Conservation (phyloP, 1,140 invertebrate species). For the Brachionus plicatilis region DNA sequence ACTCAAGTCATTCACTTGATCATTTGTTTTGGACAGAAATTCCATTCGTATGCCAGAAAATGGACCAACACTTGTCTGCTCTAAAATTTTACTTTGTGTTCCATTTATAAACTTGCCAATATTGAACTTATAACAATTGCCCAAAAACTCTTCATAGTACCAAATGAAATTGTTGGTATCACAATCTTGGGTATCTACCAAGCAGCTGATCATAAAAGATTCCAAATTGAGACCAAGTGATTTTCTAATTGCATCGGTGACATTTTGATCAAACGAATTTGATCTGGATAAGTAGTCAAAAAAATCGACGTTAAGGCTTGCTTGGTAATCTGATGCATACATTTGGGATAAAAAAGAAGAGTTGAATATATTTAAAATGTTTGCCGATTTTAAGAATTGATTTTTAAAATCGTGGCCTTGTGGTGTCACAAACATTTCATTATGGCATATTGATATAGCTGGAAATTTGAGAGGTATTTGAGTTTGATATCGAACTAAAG, state of each 20-base stretch:
- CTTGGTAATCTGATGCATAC: not conserved
- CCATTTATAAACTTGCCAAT: not conserved
- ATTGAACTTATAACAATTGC: slow-evolving; percentile 22
- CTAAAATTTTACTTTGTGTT: not conserved
- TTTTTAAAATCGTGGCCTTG: not conserved
- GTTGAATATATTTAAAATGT: not conserved
- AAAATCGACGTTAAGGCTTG: not conserved
- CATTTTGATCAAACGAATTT: not conserved
- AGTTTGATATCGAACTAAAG: not conserved
- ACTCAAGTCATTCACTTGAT: not conserved
- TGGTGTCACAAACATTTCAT: not conserved
- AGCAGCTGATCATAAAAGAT: not conserved
- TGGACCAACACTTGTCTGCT: not conserved
- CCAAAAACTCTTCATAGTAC: not conserved
- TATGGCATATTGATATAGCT: not conserved
- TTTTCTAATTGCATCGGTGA: not conserved
- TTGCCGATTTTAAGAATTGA: not conserved
- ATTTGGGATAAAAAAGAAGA: not conserved
- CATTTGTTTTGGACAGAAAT: not conserved
- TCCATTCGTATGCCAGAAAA: not conserved
- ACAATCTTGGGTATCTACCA: not conserved
- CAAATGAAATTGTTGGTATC: not conserved
- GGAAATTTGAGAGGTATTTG: not conserved
- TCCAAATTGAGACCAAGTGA: not conserved
- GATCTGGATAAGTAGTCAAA: not conserved